phyloP scores from a whole-genome alignment of 1,140 invertebrate genomes.

The Philotrypesis tridentata region DNA sequence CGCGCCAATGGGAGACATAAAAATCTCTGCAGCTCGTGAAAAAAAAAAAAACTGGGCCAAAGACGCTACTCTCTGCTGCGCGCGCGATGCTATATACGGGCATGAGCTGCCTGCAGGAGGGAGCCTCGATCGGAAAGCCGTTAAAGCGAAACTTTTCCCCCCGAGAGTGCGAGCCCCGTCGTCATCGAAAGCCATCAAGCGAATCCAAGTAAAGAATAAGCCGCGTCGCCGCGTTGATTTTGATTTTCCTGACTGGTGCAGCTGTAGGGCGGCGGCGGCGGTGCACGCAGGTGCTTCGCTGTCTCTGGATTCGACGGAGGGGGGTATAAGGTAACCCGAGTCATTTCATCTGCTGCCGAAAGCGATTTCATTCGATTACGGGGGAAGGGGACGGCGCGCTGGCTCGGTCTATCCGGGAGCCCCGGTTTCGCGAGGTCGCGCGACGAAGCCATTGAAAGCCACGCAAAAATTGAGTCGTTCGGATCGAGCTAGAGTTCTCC shows the following conservation, averaged over 20 bases:
- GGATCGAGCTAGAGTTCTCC: background rate
- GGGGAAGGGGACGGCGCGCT: background rate
- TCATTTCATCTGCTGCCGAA: constrained; percentile 41
- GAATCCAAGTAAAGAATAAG: no score
- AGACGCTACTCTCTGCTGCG: no score
- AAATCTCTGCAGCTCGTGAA: background rate
- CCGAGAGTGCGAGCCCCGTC: no score
- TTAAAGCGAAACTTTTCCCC: no score
- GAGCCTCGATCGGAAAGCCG: background rate
- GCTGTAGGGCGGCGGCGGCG: no score
- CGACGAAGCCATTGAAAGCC: constrained; percentile 36
- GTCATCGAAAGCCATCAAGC: no score
- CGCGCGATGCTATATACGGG: no score
- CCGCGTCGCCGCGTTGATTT: no score
- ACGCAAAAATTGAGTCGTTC: constrained; percentile 48
- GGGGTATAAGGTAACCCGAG: constrained; percentile 38
- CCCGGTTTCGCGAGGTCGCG: constrained; percentile 33
- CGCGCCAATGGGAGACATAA: background rate
- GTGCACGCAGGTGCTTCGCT: no score
- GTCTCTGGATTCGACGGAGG: no score
- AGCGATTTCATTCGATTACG: constrained; percentile 29
- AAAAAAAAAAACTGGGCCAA: background rate
- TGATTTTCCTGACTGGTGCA: no score
- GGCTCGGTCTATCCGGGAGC: constrained; percentile 17
- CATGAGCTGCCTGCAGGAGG: no score